Evolutionary conservation across 1,140 invertebrate species (phyloP), one percentile per base, ranked within the genome.

Genomic region (Polypedilum pembai): DNA sequence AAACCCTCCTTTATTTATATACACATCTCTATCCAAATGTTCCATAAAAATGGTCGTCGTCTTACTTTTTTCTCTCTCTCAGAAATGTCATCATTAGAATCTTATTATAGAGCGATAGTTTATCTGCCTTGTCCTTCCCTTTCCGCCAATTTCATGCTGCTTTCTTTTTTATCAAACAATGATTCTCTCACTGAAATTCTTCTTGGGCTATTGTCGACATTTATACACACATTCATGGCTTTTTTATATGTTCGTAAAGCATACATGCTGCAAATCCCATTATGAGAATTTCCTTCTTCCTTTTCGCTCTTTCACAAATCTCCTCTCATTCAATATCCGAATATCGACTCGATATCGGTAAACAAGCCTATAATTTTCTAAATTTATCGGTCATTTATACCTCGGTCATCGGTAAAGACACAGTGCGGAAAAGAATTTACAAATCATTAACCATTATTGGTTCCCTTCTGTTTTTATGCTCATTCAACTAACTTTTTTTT

Each of bases 391-490:
- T 69, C 15, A 69, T 69, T 69, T 69, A 18, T 69, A 69, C 20
- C 17, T 21, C 65, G 8, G 18, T 18, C 45, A 69, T 69, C 65
- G 45, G n/a, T 56, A n/a, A 56, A 56, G 10, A 56, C 12, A 15
- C 12, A 56, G 45, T 12, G n/a, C 8, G n/a, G 45, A 56, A 56
- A 69, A 10, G 20, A 69, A 69, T 69, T 69, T 69, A 69, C 65
- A 69, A 69, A 69, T 69, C 65, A 69, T 69, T 69, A 69, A 69
- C 65, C 65, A 69, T 69, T 69, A 69, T 69, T 69, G 65, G 18
- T 18, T 69, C 8, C 18, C 18, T 56, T 17, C 45, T 56, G 10
- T 56, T 69, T 18, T 20, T 69, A 18, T 69, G 65, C 20, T 69
- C n/a, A 56, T 56, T 12, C 45, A 56, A 56, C n/a, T 12, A 56